Percentiles rank a stretch among this genome's conserved stretches.
Evolutionary conservation across 2,797 vertebrate species (phyloP).

Genomic region (Myoxocephalus aenaeus): DNA sequence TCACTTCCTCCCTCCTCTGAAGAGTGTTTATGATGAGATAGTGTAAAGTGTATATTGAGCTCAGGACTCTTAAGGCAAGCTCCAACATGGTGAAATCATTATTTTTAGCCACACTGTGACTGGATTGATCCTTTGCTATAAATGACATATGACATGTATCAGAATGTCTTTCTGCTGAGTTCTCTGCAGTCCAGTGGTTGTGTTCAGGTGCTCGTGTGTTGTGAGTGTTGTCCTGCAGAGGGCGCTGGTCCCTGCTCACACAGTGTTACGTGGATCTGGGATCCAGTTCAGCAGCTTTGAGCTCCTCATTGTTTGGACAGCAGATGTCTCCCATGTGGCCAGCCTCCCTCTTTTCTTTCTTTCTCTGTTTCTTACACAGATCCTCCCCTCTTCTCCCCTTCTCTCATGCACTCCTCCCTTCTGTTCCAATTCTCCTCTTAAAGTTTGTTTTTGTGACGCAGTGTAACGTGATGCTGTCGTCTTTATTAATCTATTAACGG

Average conservation of each 20-base stretch:
- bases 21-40: conserved; percentile 29
- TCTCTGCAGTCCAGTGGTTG: neutral
- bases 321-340: conserved; percentile 67
- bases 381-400: neutral
- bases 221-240: conserved; percentile 65
- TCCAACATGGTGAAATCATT: neutral
- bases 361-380: conserved; percentile 5
- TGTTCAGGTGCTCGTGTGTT: neutral
- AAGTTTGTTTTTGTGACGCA: neutral
- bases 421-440: neutral
- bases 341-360: neutral
- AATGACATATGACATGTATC: neutral
- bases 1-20: conserved; percentile 30
- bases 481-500: neutral
- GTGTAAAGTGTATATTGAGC: neutral
- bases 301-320: conserved; percentile 54
- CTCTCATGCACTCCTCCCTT: neutral
- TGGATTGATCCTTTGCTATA: neutral
- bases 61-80: conserved; percentile 36
- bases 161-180: neutral
- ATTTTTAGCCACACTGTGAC: neutral
- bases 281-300: conserved; percentile 29
- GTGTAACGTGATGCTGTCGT: neutral
- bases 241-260: conserved; percentile 57
- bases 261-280: conserved; percentile 22